Conservation (phyloP, 2,888 invertebrate species). For the Ormyrus nitidulus region DNA sequence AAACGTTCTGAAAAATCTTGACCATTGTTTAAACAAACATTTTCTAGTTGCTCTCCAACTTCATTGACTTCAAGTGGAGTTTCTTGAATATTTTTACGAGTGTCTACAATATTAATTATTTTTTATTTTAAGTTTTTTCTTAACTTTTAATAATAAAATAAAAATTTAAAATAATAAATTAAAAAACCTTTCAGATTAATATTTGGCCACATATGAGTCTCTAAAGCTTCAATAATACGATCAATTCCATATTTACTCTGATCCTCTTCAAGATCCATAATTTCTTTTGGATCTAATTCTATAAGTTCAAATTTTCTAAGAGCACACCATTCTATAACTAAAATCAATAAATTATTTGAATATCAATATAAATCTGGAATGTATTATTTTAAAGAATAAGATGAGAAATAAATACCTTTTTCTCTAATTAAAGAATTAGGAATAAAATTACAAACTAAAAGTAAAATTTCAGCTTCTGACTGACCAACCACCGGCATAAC, state of each 20-base stretch:
- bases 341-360: conserved; percentile 52
- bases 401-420: conserved; percentile 74
- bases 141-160: not conserved
- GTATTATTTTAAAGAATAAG: conserved; percentile 13
- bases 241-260: conserved; percentile 81
- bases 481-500: conserved; percentile 63
- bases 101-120: conserved; percentile 15
- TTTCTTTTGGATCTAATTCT: conserved; percentile 77
- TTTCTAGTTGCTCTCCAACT: conserved; percentile 69
- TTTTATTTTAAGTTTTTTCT: not conserved
- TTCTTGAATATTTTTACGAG: conserved; percentile 44
- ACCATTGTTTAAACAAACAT: conserved; percentile 62
- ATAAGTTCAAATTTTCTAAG: conserved; percentile 83
- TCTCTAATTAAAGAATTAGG: conserved; percentile 70
- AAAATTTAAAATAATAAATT: conserved; percentile 10
- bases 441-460: conserved; percentile 67
- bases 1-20: conserved; percentile 64
- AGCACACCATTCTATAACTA: conserved; percentile 82
- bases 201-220: conserved; percentile 85
- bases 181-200: conserved; percentile 79
- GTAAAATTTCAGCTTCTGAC: conserved; percentile 66
- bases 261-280: conserved; percentile 75
- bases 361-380: not conserved
- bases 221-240: conserved; percentile 82
- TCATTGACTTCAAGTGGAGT: conserved; percentile 61